phyloP scores from a whole-genome alignment of 2,113 vertebrate species.

The Heloderma charlesbogerti region DNA sequence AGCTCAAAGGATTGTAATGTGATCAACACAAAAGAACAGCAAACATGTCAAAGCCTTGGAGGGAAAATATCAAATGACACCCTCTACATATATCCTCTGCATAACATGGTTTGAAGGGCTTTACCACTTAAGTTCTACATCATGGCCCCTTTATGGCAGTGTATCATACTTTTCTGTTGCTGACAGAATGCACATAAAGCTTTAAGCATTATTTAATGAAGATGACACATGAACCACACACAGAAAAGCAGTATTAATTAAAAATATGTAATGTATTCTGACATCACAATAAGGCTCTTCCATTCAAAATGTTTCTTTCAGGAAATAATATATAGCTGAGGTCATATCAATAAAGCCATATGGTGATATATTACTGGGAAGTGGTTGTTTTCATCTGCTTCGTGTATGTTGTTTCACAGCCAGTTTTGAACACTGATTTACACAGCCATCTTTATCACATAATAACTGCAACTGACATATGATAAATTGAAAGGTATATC shows the following conservation, averaged over 20 bases:
- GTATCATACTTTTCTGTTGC: constrained; percentile 22
- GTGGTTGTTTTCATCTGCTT: background rate
- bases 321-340: constrained; percentile 32
- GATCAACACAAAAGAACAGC: background rate
- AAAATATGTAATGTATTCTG: constrained; percentile 22
- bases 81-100: background rate
- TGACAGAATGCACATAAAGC: constrained; percentile 19
- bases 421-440: constrained; percentile 11
- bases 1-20: background rate
- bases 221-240: constrained; percentile 22
- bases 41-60: background rate
- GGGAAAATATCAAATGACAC: background rate
- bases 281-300: constrained; percentile 23
- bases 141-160: background rate
- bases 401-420: background rate
- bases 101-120: background rate
- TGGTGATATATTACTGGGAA: constrained; percentile 13
- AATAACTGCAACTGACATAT: constrained; percentile 6
- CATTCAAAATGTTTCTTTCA: constrained; percentile 25
- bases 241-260: constrained; percentile 26
- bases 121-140: constrained; percentile 15
- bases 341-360: constrained; percentile 33
- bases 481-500: constrained; percentile 5
- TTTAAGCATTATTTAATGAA: constrained; percentile 38
- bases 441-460: constrained; percentile 11